Evolutionary conservation across 2,113 vertebrate species (phyloP).

Genomic region (Crypturellus undulatus): DNA sequence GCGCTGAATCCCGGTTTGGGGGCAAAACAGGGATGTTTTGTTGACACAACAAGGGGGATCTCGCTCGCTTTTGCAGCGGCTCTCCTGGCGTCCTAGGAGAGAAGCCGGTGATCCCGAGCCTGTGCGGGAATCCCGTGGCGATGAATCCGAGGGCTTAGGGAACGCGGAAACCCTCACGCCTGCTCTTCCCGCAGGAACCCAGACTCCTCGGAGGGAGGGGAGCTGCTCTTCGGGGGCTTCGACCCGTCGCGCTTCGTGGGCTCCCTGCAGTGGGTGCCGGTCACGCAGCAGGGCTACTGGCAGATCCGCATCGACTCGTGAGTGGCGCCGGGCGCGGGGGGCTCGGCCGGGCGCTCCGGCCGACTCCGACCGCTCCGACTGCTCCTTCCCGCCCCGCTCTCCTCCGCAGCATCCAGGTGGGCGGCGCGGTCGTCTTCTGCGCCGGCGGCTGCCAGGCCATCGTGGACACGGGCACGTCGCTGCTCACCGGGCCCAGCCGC

Average conservation of each 20-base stretch:
- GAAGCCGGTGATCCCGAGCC: not conserved
- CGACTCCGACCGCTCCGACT: not conserved
- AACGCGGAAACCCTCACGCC: not conserved
- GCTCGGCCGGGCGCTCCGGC: not conserved
- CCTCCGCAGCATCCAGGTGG: slow-evolving; percentile 74
- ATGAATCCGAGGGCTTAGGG: not conserved
- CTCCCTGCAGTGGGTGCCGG: slow-evolving; percentile 79
- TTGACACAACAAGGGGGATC: not conserved
- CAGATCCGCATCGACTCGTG: slow-evolving; percentile 81
- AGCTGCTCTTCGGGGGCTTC: slow-evolving; percentile 80
- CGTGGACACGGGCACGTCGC: slow-evolving; percentile 83
- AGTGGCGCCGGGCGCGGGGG: slow-evolving; percentile 21
- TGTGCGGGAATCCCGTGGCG: not conserved
- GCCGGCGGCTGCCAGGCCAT: slow-evolving; percentile 77
- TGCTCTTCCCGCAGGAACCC: slow-evolving; percentile 54
- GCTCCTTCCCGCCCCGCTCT: not conserved
- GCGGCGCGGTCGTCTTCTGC: slow-evolving; percentile 62
- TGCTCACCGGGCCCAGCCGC: slow-evolving; percentile 72
- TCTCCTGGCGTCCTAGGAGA: accelerated
- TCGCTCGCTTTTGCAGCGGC: accelerated
- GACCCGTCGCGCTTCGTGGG: slow-evolving; percentile 76
- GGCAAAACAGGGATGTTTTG: not conserved
- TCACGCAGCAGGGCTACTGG: slow-evolving; percentile 83
- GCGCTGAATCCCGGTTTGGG: accelerated
- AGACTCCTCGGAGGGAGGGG: slow-evolving; percentile 56